A percentile compares a stretch with the other conserved stretches of the same genome.
These are phyloP conservation scores for Elegia similella DNA, from an alignment of 2,888 invertebrate species.

Conservation along the genomic window DNA sequence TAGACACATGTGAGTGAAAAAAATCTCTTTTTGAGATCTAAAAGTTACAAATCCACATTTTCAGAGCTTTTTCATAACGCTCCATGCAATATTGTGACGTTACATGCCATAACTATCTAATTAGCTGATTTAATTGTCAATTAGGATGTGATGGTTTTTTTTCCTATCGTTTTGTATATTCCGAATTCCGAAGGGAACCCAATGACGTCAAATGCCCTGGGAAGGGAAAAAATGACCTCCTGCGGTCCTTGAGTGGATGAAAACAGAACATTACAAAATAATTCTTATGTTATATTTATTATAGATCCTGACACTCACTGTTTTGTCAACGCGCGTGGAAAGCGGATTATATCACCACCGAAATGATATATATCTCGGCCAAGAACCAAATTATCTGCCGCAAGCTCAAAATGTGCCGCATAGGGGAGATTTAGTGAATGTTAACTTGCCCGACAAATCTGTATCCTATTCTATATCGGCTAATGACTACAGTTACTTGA, in stretches of 20 bases:
- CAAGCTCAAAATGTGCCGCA: constrained; percentile 5
- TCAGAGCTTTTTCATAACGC: neutral
- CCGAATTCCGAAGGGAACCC: too few relatives aligned
- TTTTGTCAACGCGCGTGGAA: constrained; percentile 22
- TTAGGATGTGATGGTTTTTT: too few relatives aligned
- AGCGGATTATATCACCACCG: constrained; percentile 25
- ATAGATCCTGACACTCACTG: constrained; percentile 13
- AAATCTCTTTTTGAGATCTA: neutral
- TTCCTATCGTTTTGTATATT: too few relatives aligned
- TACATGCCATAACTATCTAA: too few relatives aligned
- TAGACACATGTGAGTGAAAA: too few relatives aligned
- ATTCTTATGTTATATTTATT: neutral
- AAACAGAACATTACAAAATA: neutral
- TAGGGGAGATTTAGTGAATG: neutral
- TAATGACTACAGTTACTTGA: constrained; percentile 36
- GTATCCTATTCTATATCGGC: constrained; percentile 38
- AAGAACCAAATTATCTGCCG: neutral
- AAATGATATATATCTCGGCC: neutral
- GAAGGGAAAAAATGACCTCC: too few relatives aligned
- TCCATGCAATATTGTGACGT: too few relatives aligned
- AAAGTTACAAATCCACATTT: neutral
- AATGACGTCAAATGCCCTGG: too few relatives aligned
- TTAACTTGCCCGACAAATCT: constrained; percentile 29
- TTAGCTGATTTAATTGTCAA: too few relatives aligned
- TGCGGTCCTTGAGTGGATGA: too few relatives aligned